Evolutionary conservation across 2,113 vertebrate species (phyloP), one percentile per base, ranked within the genome.

Genomic region (Ifrita kowaldi): DNA sequence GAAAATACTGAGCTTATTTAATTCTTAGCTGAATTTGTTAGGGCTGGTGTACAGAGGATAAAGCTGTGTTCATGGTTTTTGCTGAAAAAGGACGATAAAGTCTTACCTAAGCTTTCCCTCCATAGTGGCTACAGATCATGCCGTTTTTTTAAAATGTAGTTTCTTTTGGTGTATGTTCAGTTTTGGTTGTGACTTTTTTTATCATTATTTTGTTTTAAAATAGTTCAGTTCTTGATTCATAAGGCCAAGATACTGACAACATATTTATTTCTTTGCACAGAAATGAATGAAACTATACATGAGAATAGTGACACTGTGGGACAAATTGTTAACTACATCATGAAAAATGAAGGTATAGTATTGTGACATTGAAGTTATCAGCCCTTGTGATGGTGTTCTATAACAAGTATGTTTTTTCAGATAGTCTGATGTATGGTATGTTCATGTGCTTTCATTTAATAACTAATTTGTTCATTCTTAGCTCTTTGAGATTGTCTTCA

Each of bases 311-410:
- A 99, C 97, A 99, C 99, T 0, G 98, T 99, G 27, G 99, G 99
- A 60, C 98, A 99, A 82, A 99, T 99, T 33, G 98, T 99, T 87
- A 98, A 98, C 71, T 99, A 95, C 98, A 99, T 99, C 97, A 99
- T 99, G 99, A 99, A 98, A 92, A 99, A 99, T 71, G 98, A 99
- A 99, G 99, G 99, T 99, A 98, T 24, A 37, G 84, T 95, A 82
- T 71, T 52, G 32, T 30, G 49, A 6, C 68, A 37, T 20, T 42
- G n/a, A 65, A 65, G 39, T 63, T 75, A 16, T 11, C 16, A 74
- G 50, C 63, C 44, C 39, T 57, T 82, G 13, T 46, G 30, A 28
- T 46, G 10, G 10, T 62, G 7, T 65, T 84, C 27, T 52, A 1
- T 39, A 62, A 41, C 6, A 52, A 87, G 49, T 49, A n/a, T 0